Evolutionary conservation across 2,797 vertebrate species (phyloP), one percentile per base, ranked within the genome.

Genomic region (Adelosebastes latens): DNA sequence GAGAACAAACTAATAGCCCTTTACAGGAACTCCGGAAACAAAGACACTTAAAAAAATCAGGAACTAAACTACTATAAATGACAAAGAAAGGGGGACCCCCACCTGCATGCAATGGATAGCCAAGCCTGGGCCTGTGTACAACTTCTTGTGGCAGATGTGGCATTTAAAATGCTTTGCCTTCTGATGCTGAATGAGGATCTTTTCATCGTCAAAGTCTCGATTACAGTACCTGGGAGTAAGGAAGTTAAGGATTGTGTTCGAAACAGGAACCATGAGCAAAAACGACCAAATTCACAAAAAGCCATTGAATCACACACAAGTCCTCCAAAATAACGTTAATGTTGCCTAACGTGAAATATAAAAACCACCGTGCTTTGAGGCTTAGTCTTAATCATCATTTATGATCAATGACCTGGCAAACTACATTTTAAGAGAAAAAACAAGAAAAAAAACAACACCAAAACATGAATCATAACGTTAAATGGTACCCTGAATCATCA

Each of bases 101-200:
- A 99, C 98, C 97, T 99, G 98, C 98, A 99, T 99, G 90, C 98
- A 99, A 81, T 99, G 98, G 90, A 99, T 99, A 59, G 98, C 98
- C 94, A 99, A 95, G 16, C 98, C 98, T 65, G 98, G 98, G 70
- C 98, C 98, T 16, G 98, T 99, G 79, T 99, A 99, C 56, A 99
- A 88, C 82, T 99, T 99, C 90, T 99, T 99, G 88, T 99, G 98
- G 93, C 98, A 99, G 92, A 99, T 99, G 70, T 99, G 98, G 83
- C 98, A 99, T 96, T 99, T 99, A 89, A 99, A 99, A 95, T 99
- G 98, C 89, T 99, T 99, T 56, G 98, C 98, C 94, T 99, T 99
- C 91, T 99, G 98, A 82, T 99, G 98, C 86, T 99, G 98, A 90
- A 99, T 99, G 72, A 99, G 97, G 77, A 99, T 99, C 91, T 99